These are phyloP conservation scores for Charina bottae DNA, from an alignment of 2,113 vertebrate species.

Conservation along the genomic window DNA sequence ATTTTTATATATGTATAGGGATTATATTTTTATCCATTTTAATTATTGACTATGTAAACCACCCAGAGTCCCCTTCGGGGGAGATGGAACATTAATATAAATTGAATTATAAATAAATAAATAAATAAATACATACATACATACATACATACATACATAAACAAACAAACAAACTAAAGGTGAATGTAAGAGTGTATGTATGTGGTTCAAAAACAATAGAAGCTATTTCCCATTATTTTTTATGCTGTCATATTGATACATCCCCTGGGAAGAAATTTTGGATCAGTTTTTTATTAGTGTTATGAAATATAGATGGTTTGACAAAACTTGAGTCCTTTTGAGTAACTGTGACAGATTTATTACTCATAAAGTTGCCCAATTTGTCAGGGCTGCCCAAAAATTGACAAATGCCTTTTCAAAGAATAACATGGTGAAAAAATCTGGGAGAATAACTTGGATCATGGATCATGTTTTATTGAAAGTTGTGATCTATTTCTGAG, in stretches of 20 bases:
- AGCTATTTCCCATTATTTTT: background rate
- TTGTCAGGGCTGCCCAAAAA: background rate
- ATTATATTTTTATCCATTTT: too few relatives aligned
- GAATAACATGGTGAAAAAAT: background rate
- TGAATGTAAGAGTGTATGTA: background rate
- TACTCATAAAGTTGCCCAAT: background rate
- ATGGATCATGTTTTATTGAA: background rate
- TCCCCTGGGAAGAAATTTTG: background rate
- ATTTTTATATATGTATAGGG: too few relatives aligned
- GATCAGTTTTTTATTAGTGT: slow-evolving; percentile 7
- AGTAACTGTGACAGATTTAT: slow-evolving; percentile 12
- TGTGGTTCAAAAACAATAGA: background rate
- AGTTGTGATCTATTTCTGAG: background rate
- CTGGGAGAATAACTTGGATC: background rate
- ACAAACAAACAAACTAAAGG: too few relatives aligned
- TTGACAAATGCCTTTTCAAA: slow-evolving; percentile 3
- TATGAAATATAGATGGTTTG: slow-evolving; percentile 4
- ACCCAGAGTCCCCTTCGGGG: too few relatives aligned
- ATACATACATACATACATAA: too few relatives aligned
- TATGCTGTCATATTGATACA: background rate
- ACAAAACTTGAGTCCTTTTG: slow-evolving; percentile 18
- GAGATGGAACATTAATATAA: too few relatives aligned
- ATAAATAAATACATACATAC: too few relatives aligned
- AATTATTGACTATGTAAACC: too few relatives aligned
- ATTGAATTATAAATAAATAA: too few relatives aligned